Percentiles rank a stretch among this genome's conserved stretches.
Evolutionary conservation across 2,113 vertebrate genomes (phyloP).

Genomic region (Typhlomys cinereus): DNA sequence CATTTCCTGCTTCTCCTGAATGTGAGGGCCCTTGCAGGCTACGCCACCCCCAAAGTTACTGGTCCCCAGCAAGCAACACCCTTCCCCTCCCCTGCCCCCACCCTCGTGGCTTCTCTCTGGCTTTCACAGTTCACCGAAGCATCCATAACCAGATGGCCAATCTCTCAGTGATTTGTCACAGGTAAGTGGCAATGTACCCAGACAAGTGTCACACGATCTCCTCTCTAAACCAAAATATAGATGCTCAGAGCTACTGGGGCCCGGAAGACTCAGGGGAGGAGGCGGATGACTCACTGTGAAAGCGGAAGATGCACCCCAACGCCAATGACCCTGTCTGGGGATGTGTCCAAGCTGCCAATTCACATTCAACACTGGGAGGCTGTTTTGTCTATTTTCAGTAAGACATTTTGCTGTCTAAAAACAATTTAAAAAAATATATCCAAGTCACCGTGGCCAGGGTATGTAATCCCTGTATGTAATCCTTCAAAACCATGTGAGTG

Average conservation of each 20-base stretch:
- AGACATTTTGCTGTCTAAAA: constrained; percentile 21
- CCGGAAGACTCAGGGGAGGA: not conserved
- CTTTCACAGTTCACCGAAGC: not conserved
- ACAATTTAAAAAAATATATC: constrained; percentile 25
- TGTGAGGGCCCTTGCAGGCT: not conserved
- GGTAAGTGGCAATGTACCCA: not conserved
- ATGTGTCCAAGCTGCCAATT: not conserved
- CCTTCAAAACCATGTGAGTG: not conserved
- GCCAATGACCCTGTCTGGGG: not conserved
- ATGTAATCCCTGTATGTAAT: not conserved
- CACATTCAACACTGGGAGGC: not conserved
- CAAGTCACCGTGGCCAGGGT: not conserved
- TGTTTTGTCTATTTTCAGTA: not conserved
- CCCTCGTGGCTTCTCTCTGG: not conserved
- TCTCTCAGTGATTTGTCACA: not conserved
- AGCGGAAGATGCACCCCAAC: not conserved
- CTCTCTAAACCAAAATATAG: not conserved
- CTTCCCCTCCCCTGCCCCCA: too few relatives aligned
- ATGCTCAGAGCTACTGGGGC: not conserved
- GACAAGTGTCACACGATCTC: not conserved
- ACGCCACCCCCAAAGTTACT: not conserved
- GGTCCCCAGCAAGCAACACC: not conserved
- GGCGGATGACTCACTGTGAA: constrained; percentile 15
- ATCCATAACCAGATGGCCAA: not conserved
- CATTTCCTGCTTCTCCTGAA: not conserved